Evolutionary conservation across 2,888 invertebrate species (phyloP).

Genomic region (Allygus modestus): DNA sequence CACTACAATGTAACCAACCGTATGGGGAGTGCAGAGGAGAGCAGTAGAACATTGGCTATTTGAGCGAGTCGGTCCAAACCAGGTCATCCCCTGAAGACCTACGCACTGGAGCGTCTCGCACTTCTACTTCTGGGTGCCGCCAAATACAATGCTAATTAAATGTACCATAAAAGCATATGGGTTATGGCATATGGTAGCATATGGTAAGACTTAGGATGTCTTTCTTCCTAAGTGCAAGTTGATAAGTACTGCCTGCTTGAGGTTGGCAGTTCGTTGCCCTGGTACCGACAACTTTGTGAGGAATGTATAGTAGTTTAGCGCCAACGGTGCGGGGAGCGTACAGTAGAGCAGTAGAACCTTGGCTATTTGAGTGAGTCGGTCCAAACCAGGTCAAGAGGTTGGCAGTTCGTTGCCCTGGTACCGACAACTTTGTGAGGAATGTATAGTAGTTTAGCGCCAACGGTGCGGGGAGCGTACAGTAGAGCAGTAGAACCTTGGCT

Average conservation of each 20-base stretch:
- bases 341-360: conserved; percentile 8
- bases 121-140: too few relatives aligned
- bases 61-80: conserved; percentile 12
- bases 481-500: conserved; percentile 34
- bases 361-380: conserved; percentile 25
- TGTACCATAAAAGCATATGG: too few relatives aligned
- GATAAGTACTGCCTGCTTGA: not conserved
- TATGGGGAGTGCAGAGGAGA: not conserved
- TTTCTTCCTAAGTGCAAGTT: too few relatives aligned
- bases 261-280: conserved; percentile 25
- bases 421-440: not conserved
- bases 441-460: not conserved
- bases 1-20: not conserved
- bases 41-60: conserved; percentile 1
- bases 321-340: not conserved
- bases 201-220: too few relatives aligned
- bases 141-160: too few relatives aligned
- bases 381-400: conserved; percentile 22
- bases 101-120: too few relatives aligned
- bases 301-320: not conserved
- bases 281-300: not conserved
- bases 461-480: not conserved
- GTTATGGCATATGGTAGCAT: too few relatives aligned
- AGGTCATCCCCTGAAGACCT: too few relatives aligned
- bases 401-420: conserved; percentile 25